phyloP scores from a whole-genome alignment of 2,888 invertebrate genomes.

The Adelphocoris suturalis region DNA sequence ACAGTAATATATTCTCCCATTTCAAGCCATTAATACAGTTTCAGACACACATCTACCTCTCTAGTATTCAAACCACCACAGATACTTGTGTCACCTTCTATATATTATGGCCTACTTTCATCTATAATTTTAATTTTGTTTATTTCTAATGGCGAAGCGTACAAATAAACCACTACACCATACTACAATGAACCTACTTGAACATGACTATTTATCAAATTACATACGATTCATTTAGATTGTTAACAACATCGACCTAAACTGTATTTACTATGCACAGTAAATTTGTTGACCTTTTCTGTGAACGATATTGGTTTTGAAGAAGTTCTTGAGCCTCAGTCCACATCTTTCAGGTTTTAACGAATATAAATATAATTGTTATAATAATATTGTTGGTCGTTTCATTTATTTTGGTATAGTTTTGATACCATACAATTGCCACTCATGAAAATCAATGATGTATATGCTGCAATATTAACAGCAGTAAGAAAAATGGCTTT shows the following conservation, averaged over 20 bases:
- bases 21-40: slow-evolving; percentile 68
- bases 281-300: no score
- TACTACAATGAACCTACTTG: slow-evolving; percentile 18
- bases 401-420: no score
- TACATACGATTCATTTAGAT: background rate
- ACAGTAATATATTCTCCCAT: slow-evolving; percentile 51
- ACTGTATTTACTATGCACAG: slow-evolving; percentile 2
- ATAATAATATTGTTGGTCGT: no score
- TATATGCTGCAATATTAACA: no score
- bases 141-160: background rate
- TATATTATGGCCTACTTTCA: background rate
- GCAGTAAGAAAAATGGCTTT: no score
- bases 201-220: slow-evolving; percentile 37
- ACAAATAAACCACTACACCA: background rate
- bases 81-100: background rate
- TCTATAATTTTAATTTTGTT: background rate
- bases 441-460: no score
- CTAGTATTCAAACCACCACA: background rate
- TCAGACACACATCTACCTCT: slow-evolving; percentile 58
- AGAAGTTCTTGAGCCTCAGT: no score
- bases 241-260: background rate
- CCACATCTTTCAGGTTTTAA: no score
- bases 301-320: no score
- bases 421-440: no score
- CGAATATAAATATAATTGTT: no score